Evolutionary conservation across 1,140 invertebrate species (phyloP).

Genomic region (Neodiprion lecontei): DNA sequence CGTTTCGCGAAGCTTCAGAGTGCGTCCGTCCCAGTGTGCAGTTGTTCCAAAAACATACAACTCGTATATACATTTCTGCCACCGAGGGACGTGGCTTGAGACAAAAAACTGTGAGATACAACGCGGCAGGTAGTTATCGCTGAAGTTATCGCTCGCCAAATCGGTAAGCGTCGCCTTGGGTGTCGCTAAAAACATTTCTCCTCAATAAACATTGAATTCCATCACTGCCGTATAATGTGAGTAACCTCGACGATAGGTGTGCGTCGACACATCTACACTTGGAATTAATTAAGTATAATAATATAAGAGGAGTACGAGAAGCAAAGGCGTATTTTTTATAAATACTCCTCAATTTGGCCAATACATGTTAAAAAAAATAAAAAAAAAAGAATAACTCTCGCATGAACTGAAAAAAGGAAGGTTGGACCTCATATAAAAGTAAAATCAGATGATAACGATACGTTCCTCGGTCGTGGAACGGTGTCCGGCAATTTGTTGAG

Average conservation of each 20-base stretch:
- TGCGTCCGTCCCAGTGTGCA: no score
- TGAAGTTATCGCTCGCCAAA: conserved; percentile 1
- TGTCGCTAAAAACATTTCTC: not conserved
- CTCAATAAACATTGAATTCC: conserved; percentile 1
- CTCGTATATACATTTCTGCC: no score
- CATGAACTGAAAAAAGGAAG: not conserved
- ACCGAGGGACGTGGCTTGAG: not conserved
- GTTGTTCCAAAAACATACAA: no score
- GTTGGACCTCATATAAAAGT: no score
- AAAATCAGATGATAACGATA: not conserved
- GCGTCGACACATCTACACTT: no score
- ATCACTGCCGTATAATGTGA: not conserved
- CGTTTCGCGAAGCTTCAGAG: no score
- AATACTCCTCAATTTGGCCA: no score
- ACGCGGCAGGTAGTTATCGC: not conserved
- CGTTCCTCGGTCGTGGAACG: not conserved
- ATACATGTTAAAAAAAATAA: not conserved
- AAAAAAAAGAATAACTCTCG: not conserved
- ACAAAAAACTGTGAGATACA: not conserved
- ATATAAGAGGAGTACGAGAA: no score
- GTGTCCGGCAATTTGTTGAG: conserved; percentile 4
- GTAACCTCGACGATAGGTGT: no score
- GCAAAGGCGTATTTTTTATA: no score
- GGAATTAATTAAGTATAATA: no score
- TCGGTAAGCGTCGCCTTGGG: not conserved